These are phyloP conservation scores for Proales similis DNA, from an alignment of 1,140 invertebrate species.

Conservation along the genomic window DNA sequence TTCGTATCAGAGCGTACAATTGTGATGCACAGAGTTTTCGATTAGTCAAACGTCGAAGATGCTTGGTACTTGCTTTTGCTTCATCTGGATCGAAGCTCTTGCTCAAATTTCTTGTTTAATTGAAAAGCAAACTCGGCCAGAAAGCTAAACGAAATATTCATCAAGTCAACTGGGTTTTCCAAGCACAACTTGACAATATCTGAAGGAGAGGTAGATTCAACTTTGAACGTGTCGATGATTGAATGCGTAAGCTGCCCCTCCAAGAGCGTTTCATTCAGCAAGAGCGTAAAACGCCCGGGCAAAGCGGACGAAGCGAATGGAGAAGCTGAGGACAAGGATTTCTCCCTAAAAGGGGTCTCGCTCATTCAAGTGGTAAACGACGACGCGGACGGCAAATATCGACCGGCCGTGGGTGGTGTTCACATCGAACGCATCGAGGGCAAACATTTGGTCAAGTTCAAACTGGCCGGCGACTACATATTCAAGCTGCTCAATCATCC, in stretches of 20 bases:
- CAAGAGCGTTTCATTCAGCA: neutral
- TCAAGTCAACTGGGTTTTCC: conserved; percentile 19
- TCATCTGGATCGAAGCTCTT: no score
- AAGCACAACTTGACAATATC: conserved; percentile 13
- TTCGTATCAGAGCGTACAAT: no score
- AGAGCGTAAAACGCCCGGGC: neutral
- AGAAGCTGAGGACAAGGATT: no score
- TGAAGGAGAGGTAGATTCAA: conserved; percentile 20
- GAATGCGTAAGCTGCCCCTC: neutral
- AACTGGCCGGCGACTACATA: conserved; percentile 49
- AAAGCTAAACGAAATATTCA: conserved; percentile 32
- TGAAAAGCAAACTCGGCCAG: no score
- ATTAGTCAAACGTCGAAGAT: no score
- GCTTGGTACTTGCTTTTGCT: no score
- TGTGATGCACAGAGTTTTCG: no score
- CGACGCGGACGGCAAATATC: conserved; percentile 44
- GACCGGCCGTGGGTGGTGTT: conserved; percentile 50
- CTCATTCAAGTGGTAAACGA: conserved; percentile 50
- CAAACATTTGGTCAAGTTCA: conserved; percentile 48
- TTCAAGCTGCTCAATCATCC: conserved; percentile 40
- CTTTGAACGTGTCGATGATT: neutral
- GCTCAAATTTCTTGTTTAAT: no score
- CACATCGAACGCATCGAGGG: conserved; percentile 40
- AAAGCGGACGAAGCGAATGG: conserved; percentile 2
- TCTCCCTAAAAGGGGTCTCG: conserved; percentile 1